Base-by-base conservation (phyloP, 2,888 invertebrate species). In the Acrocyrtus sp. region DNA sequence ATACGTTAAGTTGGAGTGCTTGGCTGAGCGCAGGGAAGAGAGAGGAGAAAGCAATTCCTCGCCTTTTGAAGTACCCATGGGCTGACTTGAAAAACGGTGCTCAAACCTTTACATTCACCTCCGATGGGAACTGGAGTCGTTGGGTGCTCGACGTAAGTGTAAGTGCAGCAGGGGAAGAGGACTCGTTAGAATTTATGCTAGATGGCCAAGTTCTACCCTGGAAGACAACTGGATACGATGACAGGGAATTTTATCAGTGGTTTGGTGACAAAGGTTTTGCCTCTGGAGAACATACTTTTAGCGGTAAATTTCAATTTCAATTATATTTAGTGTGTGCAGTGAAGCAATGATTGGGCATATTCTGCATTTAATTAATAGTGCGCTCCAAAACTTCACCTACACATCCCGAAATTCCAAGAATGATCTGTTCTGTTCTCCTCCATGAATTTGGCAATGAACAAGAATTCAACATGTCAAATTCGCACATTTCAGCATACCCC, bases 211-310 rank as follows among this genome's bases (percentile, higher is more conserved):
- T 58, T 12, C 73, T 77, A 4, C 77, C 72, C 4, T 77, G 77
- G 77, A 75, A 26, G 12, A 50, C 69, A 4, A 27, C 22, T 10
- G 77, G 77, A 8, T 58, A 53, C 8, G 68, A 68, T n/a, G 77
- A 77, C 43, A 53, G 77, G 6, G 77, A 77, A 24, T 77, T 74
- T 57, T 77, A 77, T 53, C 61, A 72, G 45, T 77, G 77, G 77
- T 24, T 26, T 17, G 75, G 77, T 0, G 27, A 56, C 19, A 17
- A 57, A 51, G 75, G 74, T 10, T 72, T 77, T 17, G 41, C 66
- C 10, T 2, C 17, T 5, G 76, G 76, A 2, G 15, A 15, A n/a
- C 76, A 76, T 45, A 50, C 47, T 8, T 62, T 76, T 43, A 39
- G 54, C 3, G 57, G 57, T 41, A 6, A 53, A 6, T 66, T 54